A percentile compares a stretch with the other conserved stretches of the same genome.
Evolutionary conservation across 2,113 vertebrate species (phyloP).

Genomic region (Orthochromis malagaraziensis): DNA sequence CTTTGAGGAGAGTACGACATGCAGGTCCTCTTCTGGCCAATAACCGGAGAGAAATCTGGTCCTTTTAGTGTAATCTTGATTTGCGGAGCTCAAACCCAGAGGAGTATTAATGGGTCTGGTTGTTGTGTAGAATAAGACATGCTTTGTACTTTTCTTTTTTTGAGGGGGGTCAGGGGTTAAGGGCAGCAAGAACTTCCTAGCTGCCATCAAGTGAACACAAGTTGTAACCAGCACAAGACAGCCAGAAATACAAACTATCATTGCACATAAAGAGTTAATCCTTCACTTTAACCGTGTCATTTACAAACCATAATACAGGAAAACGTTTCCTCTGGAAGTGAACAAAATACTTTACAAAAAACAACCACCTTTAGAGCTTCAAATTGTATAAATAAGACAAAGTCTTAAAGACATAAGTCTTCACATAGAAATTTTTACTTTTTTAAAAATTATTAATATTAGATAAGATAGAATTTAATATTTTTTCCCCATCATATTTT

Average conservation of each 20-base stretch:
- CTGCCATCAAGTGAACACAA: conserved; percentile 27
- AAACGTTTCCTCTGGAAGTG: not conserved
- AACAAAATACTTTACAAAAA: conserved; percentile 25
- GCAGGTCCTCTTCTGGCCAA: not conserved
- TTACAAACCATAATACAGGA: not conserved
- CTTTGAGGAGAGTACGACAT: not conserved
- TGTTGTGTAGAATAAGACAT: not conserved
- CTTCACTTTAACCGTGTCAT: not conserved
- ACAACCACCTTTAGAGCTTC: conserved; percentile 4
- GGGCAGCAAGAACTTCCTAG: not conserved
- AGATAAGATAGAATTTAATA: not conserved
- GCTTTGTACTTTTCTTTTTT: not conserved
- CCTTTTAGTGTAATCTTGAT: not conserved
- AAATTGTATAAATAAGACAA: conserved; percentile 23
- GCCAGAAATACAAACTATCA: not conserved
- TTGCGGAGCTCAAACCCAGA: not conserved
- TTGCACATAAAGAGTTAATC: conserved; percentile 2
- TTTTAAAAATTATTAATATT: not conserved
- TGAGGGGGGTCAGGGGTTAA: not conserved
- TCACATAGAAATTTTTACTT: conserved; percentile 33
- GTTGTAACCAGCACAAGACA: not conserved
- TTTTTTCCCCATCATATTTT: not conserved
- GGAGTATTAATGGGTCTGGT: not conserved
- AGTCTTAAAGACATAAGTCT: not conserved
- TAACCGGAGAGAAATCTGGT: not conserved